A percentile compares a stretch with the other conserved stretches of the same genome.
These are phyloP conservation scores for Podocnemis expansa DNA, from an alignment of 2,113 vertebrate species.

Conservation along the genomic window DNA sequence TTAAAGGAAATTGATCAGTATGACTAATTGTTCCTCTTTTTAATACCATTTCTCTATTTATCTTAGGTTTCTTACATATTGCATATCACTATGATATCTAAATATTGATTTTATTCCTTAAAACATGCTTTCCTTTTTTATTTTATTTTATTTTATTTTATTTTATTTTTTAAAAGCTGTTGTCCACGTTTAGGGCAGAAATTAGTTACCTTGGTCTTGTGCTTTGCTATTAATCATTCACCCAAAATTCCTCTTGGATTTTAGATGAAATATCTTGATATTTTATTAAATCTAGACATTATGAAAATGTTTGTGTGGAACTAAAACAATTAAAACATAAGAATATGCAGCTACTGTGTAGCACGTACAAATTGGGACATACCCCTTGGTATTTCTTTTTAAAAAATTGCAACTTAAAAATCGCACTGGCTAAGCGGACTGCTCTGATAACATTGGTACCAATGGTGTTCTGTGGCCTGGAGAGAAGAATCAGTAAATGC, in stretches of 20 bases:
- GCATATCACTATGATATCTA: neutral
- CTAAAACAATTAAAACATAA: neutral
- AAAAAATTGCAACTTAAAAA: neutral
- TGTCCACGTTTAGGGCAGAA: neutral
- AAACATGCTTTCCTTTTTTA: neutral
- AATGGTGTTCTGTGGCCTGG: neutral
- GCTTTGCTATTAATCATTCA: neutral
- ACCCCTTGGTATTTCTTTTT: neutral
- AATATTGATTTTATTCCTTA: neutral
- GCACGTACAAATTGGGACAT: neutral
- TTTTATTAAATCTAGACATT: neutral
- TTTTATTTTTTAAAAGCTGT: neutral
- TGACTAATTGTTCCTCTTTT: neutral
- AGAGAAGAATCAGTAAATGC: neutral
- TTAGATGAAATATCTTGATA: neutral
- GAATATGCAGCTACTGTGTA: too few relatives aligned
- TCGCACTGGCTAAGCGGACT: neutral
- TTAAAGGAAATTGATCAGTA: rapidly evolving
- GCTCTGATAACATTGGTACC: neutral
- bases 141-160: too few relatives aligned
- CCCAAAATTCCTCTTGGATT: neutral
- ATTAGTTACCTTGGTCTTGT: neutral
- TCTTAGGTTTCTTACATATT: neutral
- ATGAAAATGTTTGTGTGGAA: neutral
- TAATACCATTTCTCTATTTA: neutral